phyloP scores from a whole-genome alignment of 2,797 vertebrate species.

The Onychomys torridus region DNA sequence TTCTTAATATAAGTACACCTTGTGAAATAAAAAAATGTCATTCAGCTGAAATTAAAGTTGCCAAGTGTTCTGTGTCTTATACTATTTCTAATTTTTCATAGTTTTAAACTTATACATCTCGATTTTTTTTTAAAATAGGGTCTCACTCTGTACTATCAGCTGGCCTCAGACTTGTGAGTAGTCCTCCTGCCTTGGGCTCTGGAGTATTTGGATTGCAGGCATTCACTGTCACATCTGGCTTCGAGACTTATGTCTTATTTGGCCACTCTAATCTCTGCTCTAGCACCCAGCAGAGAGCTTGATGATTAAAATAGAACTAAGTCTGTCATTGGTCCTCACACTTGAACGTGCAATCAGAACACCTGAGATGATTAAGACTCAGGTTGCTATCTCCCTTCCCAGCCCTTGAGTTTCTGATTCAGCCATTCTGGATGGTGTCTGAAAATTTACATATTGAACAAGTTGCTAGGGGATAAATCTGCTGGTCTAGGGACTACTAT shows the following conservation, averaged over 20 bases:
- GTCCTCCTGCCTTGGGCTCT: background rate
- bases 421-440: background rate
- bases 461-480: background rate
- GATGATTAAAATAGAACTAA: constrained; percentile 60
- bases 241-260: background rate
- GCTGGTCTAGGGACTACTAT: background rate
- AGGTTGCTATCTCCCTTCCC: background rate
- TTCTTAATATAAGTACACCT: background rate
- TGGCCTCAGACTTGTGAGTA: background rate
- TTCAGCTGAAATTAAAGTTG: constrained; percentile 66
- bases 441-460: constrained; percentile 61
- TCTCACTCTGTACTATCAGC: background rate
- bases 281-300: constrained; percentile 1
- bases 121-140: background rate
- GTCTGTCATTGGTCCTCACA: constrained; percentile 7
- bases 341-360: constrained; percentile 36
- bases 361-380: constrained; percentile 53
- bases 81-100: background rate
- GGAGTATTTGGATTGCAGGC: background rate
- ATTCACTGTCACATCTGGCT: background rate
- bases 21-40: background rate
- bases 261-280: background rate
- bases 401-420: constrained; percentile 59
- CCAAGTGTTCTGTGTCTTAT: background rate
- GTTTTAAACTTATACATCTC: background rate